These are phyloP conservation scores for Conistra vaccinii DNA, from an alignment of 2,888 invertebrate genomes.

Conservation along the genomic window DNA sequence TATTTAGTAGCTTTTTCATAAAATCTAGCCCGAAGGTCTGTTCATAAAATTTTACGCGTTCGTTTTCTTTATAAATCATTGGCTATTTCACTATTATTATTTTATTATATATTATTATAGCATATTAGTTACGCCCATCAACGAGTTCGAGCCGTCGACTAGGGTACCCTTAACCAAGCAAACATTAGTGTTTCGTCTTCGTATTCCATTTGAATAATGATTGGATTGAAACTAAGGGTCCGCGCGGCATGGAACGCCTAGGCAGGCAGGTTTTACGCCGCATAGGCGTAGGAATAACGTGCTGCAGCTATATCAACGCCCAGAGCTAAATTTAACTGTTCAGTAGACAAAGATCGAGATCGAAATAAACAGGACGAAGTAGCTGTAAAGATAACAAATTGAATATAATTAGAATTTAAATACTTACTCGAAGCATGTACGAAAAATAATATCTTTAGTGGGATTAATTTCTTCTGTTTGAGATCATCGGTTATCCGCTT, in stretches of 20 bases:
- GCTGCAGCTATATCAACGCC: not conserved
- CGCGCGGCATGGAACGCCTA: not conserved
- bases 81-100: too few species aligned
- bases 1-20: too few species aligned
- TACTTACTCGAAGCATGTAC: conserved; percentile 95
- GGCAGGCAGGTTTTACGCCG: not conserved
- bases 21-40: too few species aligned
- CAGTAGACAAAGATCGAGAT: not conserved
- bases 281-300: not conserved
- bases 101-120: too few species aligned
- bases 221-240: not conserved
- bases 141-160: too few species aligned
- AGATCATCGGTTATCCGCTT: conserved; percentile 93
- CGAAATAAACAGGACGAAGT: not conserved
- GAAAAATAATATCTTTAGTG: conserved; percentile 94
- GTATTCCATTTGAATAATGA: not conserved
- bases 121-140: too few species aligned
- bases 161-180: too few species aligned
- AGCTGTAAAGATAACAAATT: not conserved
- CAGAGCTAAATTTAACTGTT: not conserved
- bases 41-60: too few species aligned
- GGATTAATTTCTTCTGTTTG: conserved; percentile 93
- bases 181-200: not conserved
- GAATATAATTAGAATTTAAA: not conserved
- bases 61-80: too few species aligned